Evolutionary conservation across 2,888 invertebrate genomes (phyloP).

Genomic region (Drosophila mimica): DNA sequence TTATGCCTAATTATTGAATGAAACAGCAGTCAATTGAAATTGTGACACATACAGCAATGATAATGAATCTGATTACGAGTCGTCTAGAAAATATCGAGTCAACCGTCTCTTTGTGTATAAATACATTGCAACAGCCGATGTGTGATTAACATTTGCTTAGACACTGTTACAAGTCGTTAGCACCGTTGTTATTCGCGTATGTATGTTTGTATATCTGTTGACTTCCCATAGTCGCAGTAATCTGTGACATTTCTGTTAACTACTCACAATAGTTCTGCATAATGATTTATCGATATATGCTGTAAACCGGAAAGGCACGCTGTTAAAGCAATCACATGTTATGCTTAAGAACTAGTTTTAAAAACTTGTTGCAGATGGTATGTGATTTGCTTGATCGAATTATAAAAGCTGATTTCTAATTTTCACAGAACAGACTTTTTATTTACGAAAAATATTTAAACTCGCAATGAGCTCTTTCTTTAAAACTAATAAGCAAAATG

Average conservation of each 20-base stretch:
- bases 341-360: neutral
- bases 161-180: conserved; percentile 13
- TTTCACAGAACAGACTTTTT: neutral
- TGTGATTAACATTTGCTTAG: conserved; percentile 6
- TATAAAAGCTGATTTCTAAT: neutral
- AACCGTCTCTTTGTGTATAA: neutral
- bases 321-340: neutral
- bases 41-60: conserved; percentile 15
- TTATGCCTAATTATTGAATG: conserved; percentile 25
- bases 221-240: neutral
- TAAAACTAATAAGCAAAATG: neutral
- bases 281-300: neutral
- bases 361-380: neutral
- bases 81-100: conserved; percentile 10
- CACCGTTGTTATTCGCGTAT: neutral
- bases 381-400: too few relatives aligned
- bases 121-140: neutral
- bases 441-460: neutral
- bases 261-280: neutral
- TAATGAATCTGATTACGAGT: conserved; percentile 7
- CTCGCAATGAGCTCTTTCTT: neutral
- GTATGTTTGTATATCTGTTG: neutral
- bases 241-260: neutral
- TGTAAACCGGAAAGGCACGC: neutral
- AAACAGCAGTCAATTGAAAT: conserved; percentile 22